Base-by-base conservation (phyloP, 2,888 invertebrate species). In the Embidobia sp. region DNA sequence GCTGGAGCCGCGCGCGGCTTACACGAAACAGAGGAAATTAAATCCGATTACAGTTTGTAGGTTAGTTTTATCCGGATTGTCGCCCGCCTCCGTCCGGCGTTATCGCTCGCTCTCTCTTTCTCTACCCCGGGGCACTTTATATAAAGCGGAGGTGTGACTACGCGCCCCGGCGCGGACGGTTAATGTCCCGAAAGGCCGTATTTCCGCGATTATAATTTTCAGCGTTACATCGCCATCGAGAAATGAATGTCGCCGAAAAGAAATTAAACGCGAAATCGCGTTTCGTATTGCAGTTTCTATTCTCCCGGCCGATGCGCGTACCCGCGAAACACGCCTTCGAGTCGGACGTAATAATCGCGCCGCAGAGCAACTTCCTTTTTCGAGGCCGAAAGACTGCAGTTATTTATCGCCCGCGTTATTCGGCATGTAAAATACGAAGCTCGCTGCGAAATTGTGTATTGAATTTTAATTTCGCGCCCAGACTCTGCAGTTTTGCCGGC, bases 131-230 rank as follows among this genome's bases (percentile, higher is more conserved):
- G 53, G 40, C 49, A 66, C 59, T 74, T 64, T 61, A 77, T 69
- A 61, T 69, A 49, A 66, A 59, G 69, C 53, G n/a, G n/a, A n/a
- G n/a, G n/a, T n/a, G 66, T 64, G 69, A 74, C 64, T 37, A 70
- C 57, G 59, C 63, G 48, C 40, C 10, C n/a, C n/a, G n/a, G 48
- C 16, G 27, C 61, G 46, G 59, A 69, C 80, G 84, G 70, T 83
- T 83, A 85, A 85, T 85, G 85, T 85, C 77, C 82, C 82, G 82
- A 81, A 81, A 85, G 80, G 78, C 59, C 78, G 80, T 85, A 84
- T 83, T 83, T 83, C 82, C 82, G 76, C 79, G 82, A 82, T 85
- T 84, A 82, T 84, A 84, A 84, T 85, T 85, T 81, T 83, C 40
- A 33, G 40, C 19, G 55, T 57, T 49, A 33, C 67, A 55, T 51